Evolutionary conservation across 2,113 vertebrate genomes (phyloP).

Genomic region (Erythrolamprus reginae): DNA sequence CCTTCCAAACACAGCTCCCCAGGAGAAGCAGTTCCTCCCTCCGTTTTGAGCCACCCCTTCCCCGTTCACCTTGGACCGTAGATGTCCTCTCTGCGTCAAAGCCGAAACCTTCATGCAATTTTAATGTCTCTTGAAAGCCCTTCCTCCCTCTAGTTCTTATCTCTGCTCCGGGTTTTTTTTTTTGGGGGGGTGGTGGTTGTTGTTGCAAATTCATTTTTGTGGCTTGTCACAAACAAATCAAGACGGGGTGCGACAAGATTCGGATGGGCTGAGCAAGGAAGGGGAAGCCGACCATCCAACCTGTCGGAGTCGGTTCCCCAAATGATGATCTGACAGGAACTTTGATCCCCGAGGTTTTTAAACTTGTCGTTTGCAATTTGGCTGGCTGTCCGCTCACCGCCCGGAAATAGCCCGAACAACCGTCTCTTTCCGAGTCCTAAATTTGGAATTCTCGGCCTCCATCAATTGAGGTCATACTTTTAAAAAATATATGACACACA

Average conservation of each 20-base stretch:
- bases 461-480: not conserved
- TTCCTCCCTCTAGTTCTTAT: no score
- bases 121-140: not conserved
- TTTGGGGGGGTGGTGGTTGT: no score
- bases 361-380: not conserved
- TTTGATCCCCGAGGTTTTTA: not conserved
- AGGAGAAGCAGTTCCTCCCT: not conserved
- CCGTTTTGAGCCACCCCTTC: not conserved
- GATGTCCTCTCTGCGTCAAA: accelerated
- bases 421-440: not conserved
- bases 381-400: not conserved
- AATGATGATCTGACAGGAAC: no score
- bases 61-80: not conserved
- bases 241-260: not conserved
- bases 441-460: not conserved
- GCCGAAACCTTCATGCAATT: not conserved
- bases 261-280: no score
- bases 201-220: no score
- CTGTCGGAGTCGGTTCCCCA: no score
- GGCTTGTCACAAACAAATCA: no score
- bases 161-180: no score
- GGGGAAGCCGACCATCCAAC: no score
- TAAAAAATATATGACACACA: not conserved
- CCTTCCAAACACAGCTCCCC: accelerated
- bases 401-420: not conserved